These are phyloP conservation scores for Aspidoscelis tigris DNA, from an alignment of 2,113 vertebrate species.

Conservation along the genomic window DNA sequence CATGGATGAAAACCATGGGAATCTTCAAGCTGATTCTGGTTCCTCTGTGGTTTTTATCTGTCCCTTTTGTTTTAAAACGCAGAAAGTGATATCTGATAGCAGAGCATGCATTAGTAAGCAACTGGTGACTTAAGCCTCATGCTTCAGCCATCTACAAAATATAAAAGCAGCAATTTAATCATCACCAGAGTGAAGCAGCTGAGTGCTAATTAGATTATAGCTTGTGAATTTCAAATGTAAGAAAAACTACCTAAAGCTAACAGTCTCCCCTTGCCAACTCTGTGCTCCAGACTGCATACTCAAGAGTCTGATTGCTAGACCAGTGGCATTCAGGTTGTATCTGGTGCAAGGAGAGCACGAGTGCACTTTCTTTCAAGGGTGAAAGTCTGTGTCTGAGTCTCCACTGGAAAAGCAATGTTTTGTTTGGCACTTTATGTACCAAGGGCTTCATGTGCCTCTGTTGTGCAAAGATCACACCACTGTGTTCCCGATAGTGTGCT, in stretches of 20 bases:
- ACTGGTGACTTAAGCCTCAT: slow-evolving; percentile 32
- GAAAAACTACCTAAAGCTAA: slow-evolving; percentile 1
- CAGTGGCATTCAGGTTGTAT: slow-evolving; percentile 5
- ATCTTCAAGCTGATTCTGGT: too few relatives aligned
- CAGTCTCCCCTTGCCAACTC: neutral
- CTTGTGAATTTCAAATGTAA: slow-evolving; percentile 13
- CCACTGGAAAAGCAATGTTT: neutral
- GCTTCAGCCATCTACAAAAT: slow-evolving; percentile 25
- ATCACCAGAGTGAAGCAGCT: slow-evolving; percentile 14
- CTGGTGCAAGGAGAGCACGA: neutral
- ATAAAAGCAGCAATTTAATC: slow-evolving; percentile 33
- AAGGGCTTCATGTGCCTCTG: too few relatives aligned
- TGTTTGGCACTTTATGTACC: neutral
- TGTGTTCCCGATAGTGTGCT: too few relatives aligned
- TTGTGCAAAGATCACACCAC: too few relatives aligned
- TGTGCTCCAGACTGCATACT: neutral
- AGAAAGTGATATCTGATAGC: neutral
- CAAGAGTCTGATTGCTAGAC: neutral
- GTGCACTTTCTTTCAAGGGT: neutral
- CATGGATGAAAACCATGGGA: too few relatives aligned
- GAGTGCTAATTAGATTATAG: slow-evolving; percentile 8
- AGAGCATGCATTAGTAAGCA: slow-evolving; percentile 1
- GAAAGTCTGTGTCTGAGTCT: neutral
- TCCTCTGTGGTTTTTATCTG: too few relatives aligned
- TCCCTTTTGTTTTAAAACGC: neutral